A percentile compares a stretch with the other conserved stretches of the same genome.
Evolutionary conservation across 1,140 invertebrate genomes (phyloP).

Genomic region (Drosophila auraria): DNA sequence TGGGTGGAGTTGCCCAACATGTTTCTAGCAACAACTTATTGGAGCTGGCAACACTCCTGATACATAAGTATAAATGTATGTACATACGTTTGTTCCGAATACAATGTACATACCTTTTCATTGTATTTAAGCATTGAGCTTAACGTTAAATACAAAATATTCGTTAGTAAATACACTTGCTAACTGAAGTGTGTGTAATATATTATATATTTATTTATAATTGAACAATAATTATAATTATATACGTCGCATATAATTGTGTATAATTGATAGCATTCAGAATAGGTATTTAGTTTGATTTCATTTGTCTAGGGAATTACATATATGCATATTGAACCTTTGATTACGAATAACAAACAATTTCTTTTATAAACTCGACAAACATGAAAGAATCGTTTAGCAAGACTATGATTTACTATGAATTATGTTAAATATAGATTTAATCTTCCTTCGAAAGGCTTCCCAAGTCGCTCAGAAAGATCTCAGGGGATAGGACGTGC

Average conservation of each 20-base stretch:
- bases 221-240: conserved; percentile 17
- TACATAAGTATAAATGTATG: too few relatives aligned
- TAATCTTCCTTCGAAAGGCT: conserved; percentile 88
- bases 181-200: conserved; percentile 2
- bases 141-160: neutral
- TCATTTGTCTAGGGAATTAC: conserved; percentile 18
- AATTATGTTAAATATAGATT: conserved; percentile 11
- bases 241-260: conserved; percentile 17
- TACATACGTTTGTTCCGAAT: too few relatives aligned
- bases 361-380: conserved; percentile 31
- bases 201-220: conserved; percentile 20
- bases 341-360: conserved; percentile 39
- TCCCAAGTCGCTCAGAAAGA: conserved; percentile 95
- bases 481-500: conserved; percentile 97
- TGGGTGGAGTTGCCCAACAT: too few relatives aligned
- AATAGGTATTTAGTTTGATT: conserved; percentile 13
- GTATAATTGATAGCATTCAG: conserved; percentile 16
- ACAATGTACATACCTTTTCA: too few relatives aligned
- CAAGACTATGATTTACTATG: conserved; percentile 28
- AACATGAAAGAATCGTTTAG: conserved; percentile 24
- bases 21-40: too few relatives aligned
- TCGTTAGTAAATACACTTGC: neutral
- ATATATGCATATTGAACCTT: conserved; percentile 29
- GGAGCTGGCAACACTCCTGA: too few relatives aligned
- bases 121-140: too few relatives aligned